These are phyloP conservation scores for Hirundichthys speculiger DNA, from an alignment of 2,113 vertebrate species.

Conservation along the genomic window DNA sequence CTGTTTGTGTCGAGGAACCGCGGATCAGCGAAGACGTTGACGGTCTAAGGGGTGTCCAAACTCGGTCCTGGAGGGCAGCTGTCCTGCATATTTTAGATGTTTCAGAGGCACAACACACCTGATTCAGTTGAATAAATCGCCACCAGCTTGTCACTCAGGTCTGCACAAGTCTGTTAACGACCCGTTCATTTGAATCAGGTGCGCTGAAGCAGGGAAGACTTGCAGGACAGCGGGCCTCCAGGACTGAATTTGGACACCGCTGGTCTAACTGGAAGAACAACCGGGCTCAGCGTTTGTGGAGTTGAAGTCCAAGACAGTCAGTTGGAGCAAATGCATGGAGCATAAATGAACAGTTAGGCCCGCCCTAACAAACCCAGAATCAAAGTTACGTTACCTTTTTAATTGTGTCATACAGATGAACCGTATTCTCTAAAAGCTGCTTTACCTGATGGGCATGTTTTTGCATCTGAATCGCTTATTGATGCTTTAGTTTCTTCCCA, in stretches of 20 bases:
- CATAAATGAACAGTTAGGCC: conserved; percentile 27
- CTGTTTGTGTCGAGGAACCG: not conserved
- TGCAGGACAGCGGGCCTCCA: too few species aligned
- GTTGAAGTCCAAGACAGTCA: too few species aligned
- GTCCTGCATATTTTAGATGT: too few species aligned
- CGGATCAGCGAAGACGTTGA: not conserved
- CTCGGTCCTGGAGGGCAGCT: too few species aligned
- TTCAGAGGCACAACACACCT: too few species aligned
- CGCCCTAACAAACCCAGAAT: not conserved
- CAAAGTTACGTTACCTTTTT: not conserved
- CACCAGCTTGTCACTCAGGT: too few species aligned
- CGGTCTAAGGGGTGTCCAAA: too few species aligned
- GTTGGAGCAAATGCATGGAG: conserved; percentile 35
- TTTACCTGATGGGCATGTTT: not conserved
- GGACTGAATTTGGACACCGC: too few species aligned
- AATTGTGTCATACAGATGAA: not conserved
- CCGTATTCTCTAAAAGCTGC: not conserved
- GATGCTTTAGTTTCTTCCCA: not conserved
- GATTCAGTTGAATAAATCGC: too few species aligned
- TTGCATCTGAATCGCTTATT: not conserved
- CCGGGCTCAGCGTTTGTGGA: conserved; percentile 1
- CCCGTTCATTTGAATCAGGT: too few species aligned
- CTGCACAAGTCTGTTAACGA: too few species aligned
- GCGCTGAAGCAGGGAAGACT: too few species aligned
- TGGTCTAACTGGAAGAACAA: conserved; percentile 6